Conservation (phyloP, 2,797 vertebrate genomes). For the Anguilla marmorata region DNA sequence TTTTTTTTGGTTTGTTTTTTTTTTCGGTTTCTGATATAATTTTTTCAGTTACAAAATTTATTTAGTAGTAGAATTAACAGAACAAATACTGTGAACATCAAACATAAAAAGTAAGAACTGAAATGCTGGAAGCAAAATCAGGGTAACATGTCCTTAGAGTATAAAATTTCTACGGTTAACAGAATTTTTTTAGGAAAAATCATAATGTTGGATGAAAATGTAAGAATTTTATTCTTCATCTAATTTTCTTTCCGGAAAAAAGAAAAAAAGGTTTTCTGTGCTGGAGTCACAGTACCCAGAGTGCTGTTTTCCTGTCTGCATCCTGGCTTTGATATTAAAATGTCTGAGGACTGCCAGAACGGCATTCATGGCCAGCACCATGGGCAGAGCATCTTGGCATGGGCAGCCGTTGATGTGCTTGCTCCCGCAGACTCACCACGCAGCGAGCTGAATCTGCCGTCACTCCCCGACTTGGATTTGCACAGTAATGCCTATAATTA, state of each 20-base stretch:
- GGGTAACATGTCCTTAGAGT: constrained; percentile 49
- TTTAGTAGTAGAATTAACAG: constrained; percentile 20
- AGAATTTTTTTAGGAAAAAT: constrained; percentile 35
- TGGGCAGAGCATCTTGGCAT: constrained; percentile 47
- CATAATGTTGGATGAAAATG: constrained; percentile 47
- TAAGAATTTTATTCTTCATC: constrained; percentile 48
- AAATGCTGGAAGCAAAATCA: constrained; percentile 49
- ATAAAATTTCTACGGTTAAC: constrained; percentile 20
- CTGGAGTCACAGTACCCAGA: not conserved
- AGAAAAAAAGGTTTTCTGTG: not conserved
- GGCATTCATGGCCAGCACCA: constrained; percentile 48
- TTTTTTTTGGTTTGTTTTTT: not conserved
- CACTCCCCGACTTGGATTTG: constrained; percentile 37
- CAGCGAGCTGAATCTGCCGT: constrained; percentile 15
- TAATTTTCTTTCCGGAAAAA: not conserved
- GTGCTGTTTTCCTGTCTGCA: not conserved
- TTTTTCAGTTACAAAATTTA: not conserved
- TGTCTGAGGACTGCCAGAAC: not conserved
- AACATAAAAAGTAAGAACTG: constrained; percentile 43
- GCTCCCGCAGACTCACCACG: constrained; percentile 41
- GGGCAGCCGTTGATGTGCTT: constrained; percentile 41
- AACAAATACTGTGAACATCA: constrained; percentile 61
- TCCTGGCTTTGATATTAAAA: not conserved
- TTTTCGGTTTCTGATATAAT: not conserved
- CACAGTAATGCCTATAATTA: constrained; percentile 48